Evolutionary conservation across 1,140 invertebrate genomes (phyloP).

Genomic region (Lasioglossum albipes): DNA sequence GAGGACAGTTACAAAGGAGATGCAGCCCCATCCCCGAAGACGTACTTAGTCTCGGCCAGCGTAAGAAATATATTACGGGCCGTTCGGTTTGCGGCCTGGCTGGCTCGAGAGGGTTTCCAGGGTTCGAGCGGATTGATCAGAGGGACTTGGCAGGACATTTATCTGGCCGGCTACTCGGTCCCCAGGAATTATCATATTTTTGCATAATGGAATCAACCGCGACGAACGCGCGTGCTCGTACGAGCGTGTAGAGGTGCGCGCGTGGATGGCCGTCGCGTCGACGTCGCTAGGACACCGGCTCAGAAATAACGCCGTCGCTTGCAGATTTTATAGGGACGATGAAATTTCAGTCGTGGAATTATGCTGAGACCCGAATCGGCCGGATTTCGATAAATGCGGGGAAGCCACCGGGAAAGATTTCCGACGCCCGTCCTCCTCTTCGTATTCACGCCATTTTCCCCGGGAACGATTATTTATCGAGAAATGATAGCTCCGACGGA

Average conservation of each 20-base stretch:
- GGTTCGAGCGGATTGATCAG: constrained; percentile 57
- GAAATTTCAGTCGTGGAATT: constrained; percentile 21
- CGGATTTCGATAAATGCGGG: constrained; percentile 21
- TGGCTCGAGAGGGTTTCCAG: constrained; percentile 15
- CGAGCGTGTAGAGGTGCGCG: neutral
- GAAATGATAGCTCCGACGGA: neutral
- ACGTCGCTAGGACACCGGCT: too few species aligned
- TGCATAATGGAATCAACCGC: constrained; percentile 72
- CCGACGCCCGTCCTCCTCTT: neutral
- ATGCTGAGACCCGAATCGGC: neutral
- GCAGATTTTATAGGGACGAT: constrained; percentile 4
- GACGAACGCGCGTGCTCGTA: neutral
- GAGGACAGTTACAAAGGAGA: constrained; percentile 41
- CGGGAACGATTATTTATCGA: neutral
- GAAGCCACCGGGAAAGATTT: neutral
- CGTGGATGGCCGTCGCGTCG: neutral
- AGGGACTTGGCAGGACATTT: constrained; percentile 60
- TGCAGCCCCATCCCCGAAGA: neutral
- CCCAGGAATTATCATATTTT: constrained; percentile 72
- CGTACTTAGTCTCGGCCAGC: constrained; percentile 10
- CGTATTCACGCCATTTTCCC: neutral
- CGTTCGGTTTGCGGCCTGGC: constrained; percentile 12
- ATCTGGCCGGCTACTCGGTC: constrained; percentile 48
- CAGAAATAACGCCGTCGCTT: constrained; percentile 25
- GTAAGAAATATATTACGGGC: constrained; percentile 56